Evolutionary conservation across 2,888 invertebrate species (phyloP).

Genomic region (Athetis lepigone): DNA sequence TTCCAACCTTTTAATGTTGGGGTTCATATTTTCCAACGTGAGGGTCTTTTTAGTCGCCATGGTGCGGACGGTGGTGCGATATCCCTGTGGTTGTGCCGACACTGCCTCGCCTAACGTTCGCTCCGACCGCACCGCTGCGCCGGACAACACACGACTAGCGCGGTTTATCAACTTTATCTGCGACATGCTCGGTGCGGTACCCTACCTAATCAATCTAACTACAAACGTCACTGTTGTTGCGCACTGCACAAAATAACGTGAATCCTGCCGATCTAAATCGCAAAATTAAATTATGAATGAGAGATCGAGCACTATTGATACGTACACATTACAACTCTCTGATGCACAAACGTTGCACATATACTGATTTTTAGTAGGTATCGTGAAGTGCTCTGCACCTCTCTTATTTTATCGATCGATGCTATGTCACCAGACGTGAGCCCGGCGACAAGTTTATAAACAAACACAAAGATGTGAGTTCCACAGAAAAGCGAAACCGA

Average conservation of each 20-base stretch:
- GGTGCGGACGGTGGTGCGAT: not conserved
- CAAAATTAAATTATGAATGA: conserved; percentile 17
- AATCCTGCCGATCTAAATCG: too few relatives aligned
- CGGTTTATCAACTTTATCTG: conserved; percentile 81
- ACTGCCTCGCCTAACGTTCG: conserved; percentile 49
- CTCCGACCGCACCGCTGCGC: conserved; percentile 67
- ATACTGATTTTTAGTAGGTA: too few relatives aligned
- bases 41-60: conserved; percentile 4
- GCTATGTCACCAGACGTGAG: conserved; percentile 24
- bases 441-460: conserved; percentile 53
- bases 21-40: conserved; percentile 19
- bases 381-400: conserved; percentile 35
- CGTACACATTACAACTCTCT: conserved; percentile 11
- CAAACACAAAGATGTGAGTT: conserved; percentile 57
- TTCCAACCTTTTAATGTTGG: conserved; percentile 24
- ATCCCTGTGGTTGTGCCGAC: not conserved
- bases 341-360: conserved; percentile 21
- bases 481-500: too few relatives aligned
- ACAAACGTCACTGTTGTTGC: too few relatives aligned
- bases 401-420: conserved; percentile 37
- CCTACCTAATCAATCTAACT: conserved; percentile 73
- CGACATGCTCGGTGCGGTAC: conserved; percentile 75
- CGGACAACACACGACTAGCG: conserved; percentile 77
- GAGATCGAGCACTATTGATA: not conserved
- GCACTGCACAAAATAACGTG: too few relatives aligned